These are phyloP conservation scores for Lepus europaeus DNA, from an alignment of 2,113 vertebrate species.

Conservation along the genomic window DNA sequence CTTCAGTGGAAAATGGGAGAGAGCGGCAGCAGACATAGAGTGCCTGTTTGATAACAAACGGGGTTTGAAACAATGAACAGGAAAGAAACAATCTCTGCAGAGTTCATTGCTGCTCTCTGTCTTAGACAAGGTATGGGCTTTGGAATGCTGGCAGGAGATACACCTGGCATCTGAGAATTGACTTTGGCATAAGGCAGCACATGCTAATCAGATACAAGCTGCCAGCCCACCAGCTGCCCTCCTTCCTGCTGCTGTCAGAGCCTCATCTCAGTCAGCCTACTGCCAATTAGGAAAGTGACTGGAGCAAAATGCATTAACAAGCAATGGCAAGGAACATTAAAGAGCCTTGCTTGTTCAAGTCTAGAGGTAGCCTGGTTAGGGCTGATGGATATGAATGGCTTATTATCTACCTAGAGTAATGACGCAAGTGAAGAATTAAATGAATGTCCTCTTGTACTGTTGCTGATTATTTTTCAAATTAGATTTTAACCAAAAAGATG, in stretches of 20 bases:
- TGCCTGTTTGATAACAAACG: background rate
- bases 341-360: background rate
- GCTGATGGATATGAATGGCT: background rate
- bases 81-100: background rate
- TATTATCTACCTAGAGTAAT: background rate
- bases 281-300: constrained; percentile 64
- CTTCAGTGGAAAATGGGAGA: background rate
- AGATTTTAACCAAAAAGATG: background rate
- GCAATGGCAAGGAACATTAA: constrained; percentile 48
- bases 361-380: background rate
- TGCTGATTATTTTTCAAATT: background rate
- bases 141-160: constrained; percentile 20
- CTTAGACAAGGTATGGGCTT: constrained; percentile 9
- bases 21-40: background rate
- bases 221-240: constrained; percentile 41
- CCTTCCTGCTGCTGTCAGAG: constrained; percentile 25
- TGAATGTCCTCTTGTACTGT: background rate
- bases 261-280: background rate
- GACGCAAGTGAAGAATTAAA: background rate
- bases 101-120: background rate
- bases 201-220: constrained; percentile 64
- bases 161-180: constrained; percentile 65
- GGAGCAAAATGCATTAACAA: constrained; percentile 62
- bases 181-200: constrained; percentile 72
- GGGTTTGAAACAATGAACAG: background rate